Conservation (phyloP, 1,140 invertebrate genomes). For the Procambarus clarkii region DNA sequence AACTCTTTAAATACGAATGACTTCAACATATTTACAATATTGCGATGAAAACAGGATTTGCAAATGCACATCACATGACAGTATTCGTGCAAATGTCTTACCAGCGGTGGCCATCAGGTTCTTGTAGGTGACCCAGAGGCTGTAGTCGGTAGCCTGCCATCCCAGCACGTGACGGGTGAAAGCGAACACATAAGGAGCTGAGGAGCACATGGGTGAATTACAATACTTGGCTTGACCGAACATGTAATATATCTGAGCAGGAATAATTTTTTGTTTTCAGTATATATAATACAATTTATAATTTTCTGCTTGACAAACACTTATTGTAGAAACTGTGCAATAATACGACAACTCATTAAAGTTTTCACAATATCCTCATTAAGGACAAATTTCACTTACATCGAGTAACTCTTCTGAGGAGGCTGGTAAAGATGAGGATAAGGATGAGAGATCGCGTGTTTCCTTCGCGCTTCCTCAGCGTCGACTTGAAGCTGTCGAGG, state of each 20-base stretch:
- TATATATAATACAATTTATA: too few relatives aligned
- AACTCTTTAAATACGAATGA: too few relatives aligned
- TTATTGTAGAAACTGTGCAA: too few relatives aligned
- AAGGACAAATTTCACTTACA: constrained; percentile 24
- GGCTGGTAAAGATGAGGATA: constrained; percentile 60
- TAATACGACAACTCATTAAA: too few relatives aligned
- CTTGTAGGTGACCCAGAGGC: constrained; percentile 64
- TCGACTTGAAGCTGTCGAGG: constrained; percentile 55
- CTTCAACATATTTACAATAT: too few relatives aligned
- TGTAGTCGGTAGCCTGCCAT: constrained; percentile 56
- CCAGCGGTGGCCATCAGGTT: constrained; percentile 54
- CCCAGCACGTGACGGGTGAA: constrained; percentile 58
- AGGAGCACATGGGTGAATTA: neutral
- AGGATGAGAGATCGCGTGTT: constrained; percentile 49
- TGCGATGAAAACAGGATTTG: too few relatives aligned
- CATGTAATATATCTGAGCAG: too few relatives aligned
- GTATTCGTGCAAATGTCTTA: neutral
- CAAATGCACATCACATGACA: too few relatives aligned
- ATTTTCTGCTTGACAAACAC: too few relatives aligned
- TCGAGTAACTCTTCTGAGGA: constrained; percentile 52
- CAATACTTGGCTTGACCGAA: too few relatives aligned
- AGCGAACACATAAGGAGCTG: constrained; percentile 61
- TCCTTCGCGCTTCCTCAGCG: constrained; percentile 37
- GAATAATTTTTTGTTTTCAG: neutral
- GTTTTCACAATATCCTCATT: too few relatives aligned